Evolutionary conservation across 2,797 vertebrate species (phyloP).

Genomic region (Chiroxiphia lanceolata): DNA sequence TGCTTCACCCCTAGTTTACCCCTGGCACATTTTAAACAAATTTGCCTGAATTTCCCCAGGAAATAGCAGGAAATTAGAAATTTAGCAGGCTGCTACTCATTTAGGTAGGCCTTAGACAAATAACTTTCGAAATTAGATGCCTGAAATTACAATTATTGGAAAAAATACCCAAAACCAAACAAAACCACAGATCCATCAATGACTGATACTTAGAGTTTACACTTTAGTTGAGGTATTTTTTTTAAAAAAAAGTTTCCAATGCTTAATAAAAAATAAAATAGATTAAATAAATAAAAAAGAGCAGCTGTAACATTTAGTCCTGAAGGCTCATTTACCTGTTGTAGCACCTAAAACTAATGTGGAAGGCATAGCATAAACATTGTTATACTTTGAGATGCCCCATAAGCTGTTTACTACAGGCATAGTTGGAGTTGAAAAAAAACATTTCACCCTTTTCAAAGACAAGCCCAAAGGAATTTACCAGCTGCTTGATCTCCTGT

Average conservation of each 20-base stretch:
- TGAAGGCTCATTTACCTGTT: background rate
- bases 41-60: background rate
- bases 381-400: background rate
- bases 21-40: slow-evolving; percentile 43
- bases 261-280: too few relatives aligned
- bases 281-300: background rate
- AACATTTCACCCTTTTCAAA: background rate
- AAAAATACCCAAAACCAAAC: background rate
- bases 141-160: background rate
- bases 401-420: background rate
- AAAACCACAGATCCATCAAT: background rate
- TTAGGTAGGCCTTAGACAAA: background rate
- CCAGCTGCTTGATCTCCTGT: slow-evolving; percentile 86
- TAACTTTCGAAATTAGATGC: background rate
- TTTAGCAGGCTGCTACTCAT: background rate
- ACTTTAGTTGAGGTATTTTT: background rate
- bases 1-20: slow-evolving; percentile 80
- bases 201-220: background rate
- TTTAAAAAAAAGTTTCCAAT: background rate
- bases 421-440: background rate
- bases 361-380: background rate
- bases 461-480: slow-evolving; percentile 59
- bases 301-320: background rate
- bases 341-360: background rate
- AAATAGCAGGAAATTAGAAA: background rate